Evolutionary conservation across 2,888 invertebrate species (phyloP).

Genomic region (Panzeria rudis): DNA sequence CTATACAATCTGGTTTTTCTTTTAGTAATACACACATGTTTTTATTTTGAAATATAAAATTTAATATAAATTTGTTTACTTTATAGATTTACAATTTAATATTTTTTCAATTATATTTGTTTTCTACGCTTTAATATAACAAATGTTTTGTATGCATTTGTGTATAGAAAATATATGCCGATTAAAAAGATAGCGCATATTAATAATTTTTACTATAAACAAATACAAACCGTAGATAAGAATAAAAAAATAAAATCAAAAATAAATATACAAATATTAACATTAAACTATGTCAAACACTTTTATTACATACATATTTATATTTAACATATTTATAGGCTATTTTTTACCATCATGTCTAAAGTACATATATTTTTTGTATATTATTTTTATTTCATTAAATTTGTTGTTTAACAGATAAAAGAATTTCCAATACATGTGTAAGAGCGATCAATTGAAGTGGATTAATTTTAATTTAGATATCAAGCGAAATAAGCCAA

Average conservation of each 20-base stretch:
- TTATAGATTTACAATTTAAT: neutral
- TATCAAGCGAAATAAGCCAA: neutral
- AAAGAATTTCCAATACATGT: constrained; percentile 2
- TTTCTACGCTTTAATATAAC: constrained; percentile 4
- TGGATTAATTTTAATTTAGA: neutral
- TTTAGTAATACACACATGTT: neutral
- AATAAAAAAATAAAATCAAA: neutral
- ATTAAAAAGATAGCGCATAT: constrained; percentile 26
- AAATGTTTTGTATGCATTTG: neutral
- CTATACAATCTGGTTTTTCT: neutral
- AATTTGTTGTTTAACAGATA: constrained; percentile 17
- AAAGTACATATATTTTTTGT: neutral
- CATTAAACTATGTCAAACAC: neutral
- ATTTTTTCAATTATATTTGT: neutral
- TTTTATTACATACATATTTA: neutral
- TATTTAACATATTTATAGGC: constrained; percentile 32
- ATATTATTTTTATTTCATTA: neutral
- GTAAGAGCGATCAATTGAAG: neutral
- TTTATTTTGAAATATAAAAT: constrained; percentile 8
- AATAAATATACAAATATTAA: constrained; percentile 9
- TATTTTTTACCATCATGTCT: neutral
- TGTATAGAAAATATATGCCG: constrained; percentile 44
- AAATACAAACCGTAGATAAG: constrained; percentile 22
- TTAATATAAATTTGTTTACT: constrained; percentile 2
- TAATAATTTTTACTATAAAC: constrained; percentile 50